These are phyloP conservation scores for Ephestia elutella DNA, from an alignment of 1,140 invertebrate genomes.

Conservation along the genomic window DNA sequence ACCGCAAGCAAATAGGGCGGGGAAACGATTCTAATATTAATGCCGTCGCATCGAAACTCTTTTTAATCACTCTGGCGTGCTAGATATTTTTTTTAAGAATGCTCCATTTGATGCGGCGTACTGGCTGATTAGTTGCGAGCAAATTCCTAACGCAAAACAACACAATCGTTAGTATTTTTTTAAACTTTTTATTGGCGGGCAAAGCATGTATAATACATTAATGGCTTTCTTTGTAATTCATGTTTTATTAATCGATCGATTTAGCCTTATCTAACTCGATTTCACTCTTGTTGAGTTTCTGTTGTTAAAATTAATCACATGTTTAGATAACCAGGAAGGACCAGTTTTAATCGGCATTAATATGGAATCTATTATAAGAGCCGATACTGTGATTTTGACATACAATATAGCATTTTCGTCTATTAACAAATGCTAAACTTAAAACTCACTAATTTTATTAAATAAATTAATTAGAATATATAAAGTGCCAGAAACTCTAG, in stretches of 20 bases:
- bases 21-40: slow-evolving; percentile 44
- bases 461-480: too few relatives aligned
- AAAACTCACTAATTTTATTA: too few relatives aligned
- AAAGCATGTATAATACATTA: not conserved
- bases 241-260: not conserved
- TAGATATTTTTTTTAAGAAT: not conserved
- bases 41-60: slow-evolving; percentile 13
- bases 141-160: not conserved
- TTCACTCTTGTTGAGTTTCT: not conserved
- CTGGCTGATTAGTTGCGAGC: too few relatives aligned
- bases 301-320: not conserved
- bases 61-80: not conserved
- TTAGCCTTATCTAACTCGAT: not conserved
- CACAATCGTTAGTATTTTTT: not conserved
- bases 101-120: not conserved
- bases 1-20: slow-evolving; percentile 50
- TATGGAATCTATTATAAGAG: not conserved
- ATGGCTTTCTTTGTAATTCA: not conserved
- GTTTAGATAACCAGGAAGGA: not conserved
- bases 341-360: not conserved
- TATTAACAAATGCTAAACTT: too few relatives aligned
- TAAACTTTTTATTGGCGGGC: not conserved
- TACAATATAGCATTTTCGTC: not conserved
- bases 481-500: too few relatives aligned
- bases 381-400: not conserved